Evolutionary conservation across 2,888 invertebrate species (phyloP), one percentile per base, ranked within the genome.

Genomic region (Ischnus inquisitorius): DNA sequence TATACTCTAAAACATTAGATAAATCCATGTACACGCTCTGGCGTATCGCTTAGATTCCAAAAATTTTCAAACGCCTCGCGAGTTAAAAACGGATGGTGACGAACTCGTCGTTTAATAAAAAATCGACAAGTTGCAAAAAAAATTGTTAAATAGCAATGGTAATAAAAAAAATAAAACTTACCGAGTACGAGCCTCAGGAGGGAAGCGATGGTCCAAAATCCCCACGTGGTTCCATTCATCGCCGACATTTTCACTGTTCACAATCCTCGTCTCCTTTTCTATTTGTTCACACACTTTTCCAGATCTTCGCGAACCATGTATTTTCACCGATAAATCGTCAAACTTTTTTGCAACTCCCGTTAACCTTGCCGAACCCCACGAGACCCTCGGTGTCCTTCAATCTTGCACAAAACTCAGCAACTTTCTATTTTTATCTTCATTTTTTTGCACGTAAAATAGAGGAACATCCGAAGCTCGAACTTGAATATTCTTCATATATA

Each of bases 121-220:
- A 34, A 6, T 34, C 34, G 34, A 5, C 5, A 34, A 34, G 34
- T 8, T 8, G 34, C 72, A 14, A 10, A 12, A 54, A 54, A 34
- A 60, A 25, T 34, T 12, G 1, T 28, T 6, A 28, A 5, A 28
- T 51, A 34, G 14, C 10, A 8, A 41, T 60, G 5, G 10, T 22
- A 79, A 51, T 39, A 54, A 28, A 12, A 54, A 79, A 51, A 46
- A 54, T 19, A 12, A 54, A 67, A 77, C 83, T 87, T 65, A 87
- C 87, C 87, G 54, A 87, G 60, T 22, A 85, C 39, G 76, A 87
- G 43, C 46, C 72, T 77, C 77, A 87, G 74, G 76, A 87, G 60
- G 22, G 68, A 86, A 64, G 60, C 75, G 57, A 82, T 79, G 82
- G 75, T 85, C 84, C 83, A 85, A 82, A 86, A 78, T 85, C 72